Evolutionary conservation across 37 sponge, comb jelly and placozoan species (phyloP).

Genomic region (Corticium candelabrum): DNA sequence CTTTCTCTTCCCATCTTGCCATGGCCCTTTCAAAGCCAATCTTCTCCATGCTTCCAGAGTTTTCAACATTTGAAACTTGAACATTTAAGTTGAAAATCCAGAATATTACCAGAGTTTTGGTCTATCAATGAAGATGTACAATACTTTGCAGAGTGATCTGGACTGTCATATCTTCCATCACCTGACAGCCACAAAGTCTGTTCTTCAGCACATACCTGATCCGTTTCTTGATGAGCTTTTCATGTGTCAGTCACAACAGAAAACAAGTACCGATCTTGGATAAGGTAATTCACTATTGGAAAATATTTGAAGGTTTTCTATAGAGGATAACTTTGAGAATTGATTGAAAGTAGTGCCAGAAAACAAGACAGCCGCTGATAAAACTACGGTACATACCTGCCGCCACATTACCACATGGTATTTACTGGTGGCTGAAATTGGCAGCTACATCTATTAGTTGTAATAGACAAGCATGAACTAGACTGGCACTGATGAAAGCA

Average conservation of each 20-base stretch:
- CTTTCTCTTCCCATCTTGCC: too few species aligned
- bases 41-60: constrained; percentile 26
- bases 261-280: not conserved
- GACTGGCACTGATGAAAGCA: too few species aligned
- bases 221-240: not conserved
- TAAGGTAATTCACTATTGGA: not conserved
- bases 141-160: constrained; percentile 8
- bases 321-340: not conserved
- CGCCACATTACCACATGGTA: not conserved
- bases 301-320: not conserved
- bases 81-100: constrained; percentile 23
- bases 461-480: too few species aligned
- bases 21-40: constrained; percentile 3
- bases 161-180: constrained; percentile 38
- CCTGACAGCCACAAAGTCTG: constrained; percentile 17
- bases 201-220: too few species aligned
- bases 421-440: too few species aligned
- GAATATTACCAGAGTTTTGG: constrained; percentile 3
- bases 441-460: too few species aligned
- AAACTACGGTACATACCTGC: not conserved
- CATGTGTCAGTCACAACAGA: not conserved
- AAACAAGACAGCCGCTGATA: not conserved
- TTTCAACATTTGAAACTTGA: constrained; percentile 23
- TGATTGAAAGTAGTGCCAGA: not conserved
- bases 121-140: constrained; percentile 29